Evolutionary conservation across 2,888 invertebrate genomes (phyloP), one percentile per base, ranked within the genome.

Genomic region (Electrophaes corylata): DNA sequence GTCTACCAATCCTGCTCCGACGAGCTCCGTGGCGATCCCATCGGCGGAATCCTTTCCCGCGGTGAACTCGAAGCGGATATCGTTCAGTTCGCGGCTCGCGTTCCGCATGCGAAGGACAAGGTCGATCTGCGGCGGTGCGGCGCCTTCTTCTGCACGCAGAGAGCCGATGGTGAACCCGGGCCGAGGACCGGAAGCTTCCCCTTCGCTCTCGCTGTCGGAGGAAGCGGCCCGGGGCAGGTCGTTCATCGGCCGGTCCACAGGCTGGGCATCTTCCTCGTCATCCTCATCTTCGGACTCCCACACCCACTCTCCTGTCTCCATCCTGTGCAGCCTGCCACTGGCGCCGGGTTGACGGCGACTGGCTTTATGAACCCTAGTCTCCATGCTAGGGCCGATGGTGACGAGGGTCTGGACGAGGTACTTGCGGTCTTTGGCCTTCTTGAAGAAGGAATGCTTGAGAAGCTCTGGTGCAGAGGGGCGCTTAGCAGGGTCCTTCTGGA

Each of bases 1-100:
- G 84, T 98, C 98, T 53, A 99, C 98, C 59, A 99, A 93, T 39
- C 98, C 98, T 46, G 99, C 99, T 67, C 98, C 98, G 43, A 99
- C 99, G 72, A 99, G 92, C 91, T 99, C 99, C n/a, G 96, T 94
- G 12, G 99, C 98, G 72, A 99, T 98, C 52, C 98, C 98, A 84
- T 98, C 98, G 0, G 98, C 95, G 0, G 96, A 96, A 83, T 97
- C 97, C 84, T 97, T 96, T 40, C 98, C 98, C 35, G 97, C 95
- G 41, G 98, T 96, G 90, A 98, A 99, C 90, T 99, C 99, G 90
- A 99, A 99, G 75, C 98, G 95, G 78, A 99, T 99, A 86, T 99
- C 99, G 89, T 99, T 99, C 67, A 99, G 92, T 88, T 99, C 99
- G 65, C 96, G 94, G 72, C 95, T 95, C 54, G 96, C 94, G 92